A percentile compares a stretch with the other conserved stretches of the same genome.
phyloP scores from a whole-genome alignment of 2,113 vertebrate species.

The Choloepus hoffmanni region DNA sequence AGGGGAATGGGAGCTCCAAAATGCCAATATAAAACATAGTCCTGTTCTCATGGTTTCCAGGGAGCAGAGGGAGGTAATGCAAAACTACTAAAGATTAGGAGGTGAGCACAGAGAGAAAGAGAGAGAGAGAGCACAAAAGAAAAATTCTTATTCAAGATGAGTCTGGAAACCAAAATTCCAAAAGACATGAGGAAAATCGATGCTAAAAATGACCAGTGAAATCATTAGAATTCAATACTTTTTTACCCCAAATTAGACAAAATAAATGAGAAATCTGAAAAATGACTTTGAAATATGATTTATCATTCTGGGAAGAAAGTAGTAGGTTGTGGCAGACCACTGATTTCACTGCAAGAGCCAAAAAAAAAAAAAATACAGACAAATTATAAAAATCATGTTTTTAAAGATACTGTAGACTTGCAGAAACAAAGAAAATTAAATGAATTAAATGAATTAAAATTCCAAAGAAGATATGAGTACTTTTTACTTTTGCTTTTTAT shows the following conservation, averaged over 20 bases:
- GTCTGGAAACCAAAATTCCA: neutral
- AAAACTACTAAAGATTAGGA: neutral
- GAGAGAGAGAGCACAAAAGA: neutral
- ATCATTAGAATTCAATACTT: neutral
- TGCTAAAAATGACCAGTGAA: neutral
- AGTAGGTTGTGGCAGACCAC: neutral
- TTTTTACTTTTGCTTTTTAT: neutral
- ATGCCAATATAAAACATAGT: neutral
- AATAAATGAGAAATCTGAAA: neutral
- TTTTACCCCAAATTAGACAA: neutral
- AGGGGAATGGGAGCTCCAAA: neutral
- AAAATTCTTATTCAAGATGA: neutral
- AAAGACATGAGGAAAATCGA: neutral
- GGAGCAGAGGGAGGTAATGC: neutral
- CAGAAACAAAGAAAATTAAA: constrained; percentile 22
- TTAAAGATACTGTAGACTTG: neutral
- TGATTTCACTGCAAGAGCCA: neutral
- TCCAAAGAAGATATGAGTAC: neutral
- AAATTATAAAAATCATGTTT: neutral
- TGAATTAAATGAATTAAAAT: neutral
- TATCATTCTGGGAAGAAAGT: neutral
- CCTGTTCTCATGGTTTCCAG: neutral
- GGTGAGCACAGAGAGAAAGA: neutral
- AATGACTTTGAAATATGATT: constrained; percentile 6
- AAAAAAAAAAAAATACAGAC: constrained; percentile 4